A percentile compares a stretch with the other conserved stretches of the same genome.
Evolutionary conservation across 1,140 invertebrate species (phyloP).

Genomic region (Pseudomyrmex pallidus): DNA sequence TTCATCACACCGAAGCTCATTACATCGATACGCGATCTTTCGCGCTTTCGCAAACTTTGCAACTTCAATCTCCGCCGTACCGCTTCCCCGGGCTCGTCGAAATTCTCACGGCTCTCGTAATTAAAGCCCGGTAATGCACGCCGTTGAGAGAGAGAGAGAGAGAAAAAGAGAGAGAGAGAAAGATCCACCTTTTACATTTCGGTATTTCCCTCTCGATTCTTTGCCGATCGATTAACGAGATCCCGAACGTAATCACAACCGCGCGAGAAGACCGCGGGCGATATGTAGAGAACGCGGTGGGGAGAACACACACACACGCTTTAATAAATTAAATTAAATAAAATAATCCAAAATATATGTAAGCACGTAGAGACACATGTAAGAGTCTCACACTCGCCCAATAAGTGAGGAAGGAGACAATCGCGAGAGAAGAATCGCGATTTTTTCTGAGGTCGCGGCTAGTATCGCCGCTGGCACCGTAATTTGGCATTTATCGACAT

Average conservation of each 20-base stretch:
- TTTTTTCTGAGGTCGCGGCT: constrained; percentile 36
- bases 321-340: background rate
- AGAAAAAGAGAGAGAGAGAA: too few species aligned
- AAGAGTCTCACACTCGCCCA: too few species aligned
- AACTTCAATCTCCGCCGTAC: constrained; percentile 62
- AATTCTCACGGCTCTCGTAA: constrained; percentile 73
- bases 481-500: constrained; percentile 82
- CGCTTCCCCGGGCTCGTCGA: constrained; percentile 55
- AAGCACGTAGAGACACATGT: too few species aligned
- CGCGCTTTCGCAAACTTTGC: constrained; percentile 57
- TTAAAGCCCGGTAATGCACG: constrained; percentile 65
- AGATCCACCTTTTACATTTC: constrained; percentile 65
- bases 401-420: background rate
- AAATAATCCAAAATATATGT: background rate
- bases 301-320: constrained; percentile 20
- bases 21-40: constrained; percentile 68
- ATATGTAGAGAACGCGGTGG: background rate
- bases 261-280: constrained; percentile 23
- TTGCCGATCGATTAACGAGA: constrained; percentile 67
- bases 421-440: constrained; percentile 16
- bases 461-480: constrained; percentile 63
- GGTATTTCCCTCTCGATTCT: constrained; percentile 51
- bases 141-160: background rate
- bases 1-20: constrained; percentile 62
- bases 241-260: constrained; percentile 13